Conservation (phyloP, 2,113 vertebrate genomes). For the Riparia riparia region DNA sequence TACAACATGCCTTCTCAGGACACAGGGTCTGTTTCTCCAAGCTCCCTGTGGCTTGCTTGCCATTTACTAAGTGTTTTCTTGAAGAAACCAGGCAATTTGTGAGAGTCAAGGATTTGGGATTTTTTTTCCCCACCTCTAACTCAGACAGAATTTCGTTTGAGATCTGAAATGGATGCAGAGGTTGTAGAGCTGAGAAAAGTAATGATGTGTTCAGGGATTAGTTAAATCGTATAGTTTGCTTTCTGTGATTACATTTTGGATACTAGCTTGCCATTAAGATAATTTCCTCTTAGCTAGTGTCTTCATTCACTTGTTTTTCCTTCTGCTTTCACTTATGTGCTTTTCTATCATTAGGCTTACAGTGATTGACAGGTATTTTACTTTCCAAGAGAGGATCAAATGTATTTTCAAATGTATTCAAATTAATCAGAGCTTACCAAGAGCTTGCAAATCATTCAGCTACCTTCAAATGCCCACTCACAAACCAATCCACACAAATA, state of each 20-base stretch:
- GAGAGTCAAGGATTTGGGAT: background rate
- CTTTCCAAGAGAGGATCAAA: background rate
- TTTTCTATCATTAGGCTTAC: background rate
- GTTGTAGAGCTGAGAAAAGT: background rate
- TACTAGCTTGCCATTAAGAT: background rate
- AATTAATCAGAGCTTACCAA: background rate
- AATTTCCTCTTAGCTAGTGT: background rate
- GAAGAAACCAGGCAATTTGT: background rate
- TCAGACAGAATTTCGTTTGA: background rate
- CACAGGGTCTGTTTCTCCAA: background rate
- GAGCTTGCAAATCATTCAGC: background rate
- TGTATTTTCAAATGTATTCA: conserved; percentile 12
- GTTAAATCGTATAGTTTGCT: background rate
- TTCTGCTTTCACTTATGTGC: background rate
- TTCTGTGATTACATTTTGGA: background rate
- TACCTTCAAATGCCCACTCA: background rate
- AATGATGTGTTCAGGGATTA: background rate
- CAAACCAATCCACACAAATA: background rate
- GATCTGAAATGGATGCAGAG: background rate
- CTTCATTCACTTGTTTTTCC: background rate
- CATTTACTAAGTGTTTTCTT: background rate
- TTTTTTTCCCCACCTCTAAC: background rate
- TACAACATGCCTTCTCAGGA: background rate
- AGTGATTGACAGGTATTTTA: conserved; percentile 3
- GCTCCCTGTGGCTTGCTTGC: conserved; percentile 6